Conservation (phyloP, 2,113 vertebrate species). For the Catharus minimus region DNA sequence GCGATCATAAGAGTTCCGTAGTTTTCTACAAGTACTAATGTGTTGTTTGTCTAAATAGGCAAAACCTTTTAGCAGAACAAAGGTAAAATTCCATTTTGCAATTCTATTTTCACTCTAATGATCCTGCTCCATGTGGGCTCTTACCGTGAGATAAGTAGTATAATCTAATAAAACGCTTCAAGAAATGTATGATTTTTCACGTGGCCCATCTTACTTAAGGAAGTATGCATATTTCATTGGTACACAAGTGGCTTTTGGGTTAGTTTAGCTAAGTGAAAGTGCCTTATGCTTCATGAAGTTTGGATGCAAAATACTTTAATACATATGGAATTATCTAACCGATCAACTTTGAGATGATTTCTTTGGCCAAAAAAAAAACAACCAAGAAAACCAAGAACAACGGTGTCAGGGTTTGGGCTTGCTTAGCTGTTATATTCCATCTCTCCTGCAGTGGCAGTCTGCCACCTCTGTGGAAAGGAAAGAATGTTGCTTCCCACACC, state of each 20-base stretch:
- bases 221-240: not conserved
- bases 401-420: fast-evolving
- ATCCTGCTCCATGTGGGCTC: not conserved
- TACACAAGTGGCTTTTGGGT: not conserved
- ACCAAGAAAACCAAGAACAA: no score
- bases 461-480: not conserved
- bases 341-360: not conserved
- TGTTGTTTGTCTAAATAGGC: not conserved
- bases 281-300: not conserved
- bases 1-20: not conserved
- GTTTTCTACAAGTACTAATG: not conserved
- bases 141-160: not conserved
- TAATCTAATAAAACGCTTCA: not conserved
- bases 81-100: not conserved
- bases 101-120: not conserved
- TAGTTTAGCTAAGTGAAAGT: not conserved
- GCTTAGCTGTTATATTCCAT: not conserved
- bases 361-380: not conserved
- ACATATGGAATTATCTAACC: fast-evolving
- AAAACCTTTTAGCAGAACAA: not conserved
- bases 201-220: not conserved
- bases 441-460: not conserved
- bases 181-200: not conserved
- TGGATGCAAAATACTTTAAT: not conserved
- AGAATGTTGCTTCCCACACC: not conserved